Evolutionary conservation across 2,888 invertebrate genomes (phyloP), one percentile per base, ranked within the genome.

Genomic region (Eumerus sabulonum): DNA sequence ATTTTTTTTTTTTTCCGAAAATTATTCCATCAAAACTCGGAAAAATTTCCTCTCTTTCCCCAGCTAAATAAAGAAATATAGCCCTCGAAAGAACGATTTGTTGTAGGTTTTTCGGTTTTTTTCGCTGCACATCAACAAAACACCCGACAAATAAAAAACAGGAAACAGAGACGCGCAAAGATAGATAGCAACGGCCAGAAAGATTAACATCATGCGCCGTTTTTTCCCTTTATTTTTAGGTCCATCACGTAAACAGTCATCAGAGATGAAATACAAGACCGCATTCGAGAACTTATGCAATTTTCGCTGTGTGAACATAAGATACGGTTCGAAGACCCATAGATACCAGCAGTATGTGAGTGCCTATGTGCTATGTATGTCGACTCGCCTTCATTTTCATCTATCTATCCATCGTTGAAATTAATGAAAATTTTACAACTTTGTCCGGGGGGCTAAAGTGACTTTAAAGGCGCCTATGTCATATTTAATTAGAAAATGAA

Each of bases 221-320:
- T 27, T 47, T 70, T 57, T 54, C 59, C 67, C 62, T 62, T 9
- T 77, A 72, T 72, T 72, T 77, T 77, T 77, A 72, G 77, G 48
- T 53, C 35, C 47, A 16, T 42, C 16, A 54, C 57, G 53, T 73
- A 77, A 72, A 72, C 71, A 72, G 66, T 48, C 56, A 54, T 38
- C 18, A 13, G 36, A 42, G 38, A 9, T 36, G 50, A 11, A 63
- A 51, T 35, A 40, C n/a, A 56, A 62, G 38, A 50, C 35, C 1
- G 27, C 67, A 56, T 62, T 68, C 56, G 57, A 63, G 67, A 67
- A 72, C 67, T 77, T 77, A 77, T 77, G 77, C 72, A 77, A 77
- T 73, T 77, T 59, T 72, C 45, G 40, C 16, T 48, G 1, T 38
- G 51, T 51, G 50, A 67, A 42, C 47, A 66, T 54, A 67, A 9